Evolutionary conservation across 37 sponge, comb jelly and placozoan species (phyloP).

Genomic region (Beroe forskalii): DNA sequence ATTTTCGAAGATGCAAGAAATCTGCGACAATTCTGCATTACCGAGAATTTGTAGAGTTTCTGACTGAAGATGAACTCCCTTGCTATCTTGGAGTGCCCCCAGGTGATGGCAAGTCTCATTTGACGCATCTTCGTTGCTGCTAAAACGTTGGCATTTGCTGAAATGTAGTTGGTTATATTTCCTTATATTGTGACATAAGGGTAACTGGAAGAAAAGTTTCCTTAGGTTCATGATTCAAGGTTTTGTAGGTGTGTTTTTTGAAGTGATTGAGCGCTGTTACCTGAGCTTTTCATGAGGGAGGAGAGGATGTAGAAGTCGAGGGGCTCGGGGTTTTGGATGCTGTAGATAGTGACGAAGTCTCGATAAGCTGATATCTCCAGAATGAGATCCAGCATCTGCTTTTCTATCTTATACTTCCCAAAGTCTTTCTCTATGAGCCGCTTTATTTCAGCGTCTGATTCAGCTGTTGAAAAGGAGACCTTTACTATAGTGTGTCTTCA

Average conservation of each 20-base stretch:
- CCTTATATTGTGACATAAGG: too few species aligned
- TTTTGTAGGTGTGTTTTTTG: too few species aligned
- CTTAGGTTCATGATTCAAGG: too few species aligned
- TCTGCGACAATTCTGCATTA: too few species aligned
- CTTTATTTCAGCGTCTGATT: conserved; percentile 31
- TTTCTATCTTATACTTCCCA: conserved; percentile 58
- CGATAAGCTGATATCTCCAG: conserved; percentile 54
- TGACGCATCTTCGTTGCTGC: conserved; percentile 55
- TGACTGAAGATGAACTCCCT: conserved; percentile 63
- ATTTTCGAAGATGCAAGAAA: too few species aligned
- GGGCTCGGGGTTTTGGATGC: conserved; percentile 63
- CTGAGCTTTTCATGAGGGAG: conserved; percentile 56
- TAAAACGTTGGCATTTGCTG: conserved; percentile 54
- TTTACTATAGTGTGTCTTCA: neutral
- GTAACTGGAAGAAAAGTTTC: too few species aligned
- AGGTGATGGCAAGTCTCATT: conserved; percentile 62
- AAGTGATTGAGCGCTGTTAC: neutral
- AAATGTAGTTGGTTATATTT: too few species aligned
- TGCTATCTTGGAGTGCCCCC: conserved; percentile 63
- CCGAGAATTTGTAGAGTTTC: conserved; percentile 65
- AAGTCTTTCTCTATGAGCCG: conserved; percentile 48
- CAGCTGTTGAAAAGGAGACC: conserved; percentile 6
- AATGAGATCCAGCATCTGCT: conserved; percentile 40
- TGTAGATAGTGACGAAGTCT: conserved; percentile 60
- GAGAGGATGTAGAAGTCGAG: conserved; percentile 61